Evolutionary conservation across 2,797 vertebrate species (phyloP).

Genomic region (Tokudaia tokunoshimensis): DNA sequence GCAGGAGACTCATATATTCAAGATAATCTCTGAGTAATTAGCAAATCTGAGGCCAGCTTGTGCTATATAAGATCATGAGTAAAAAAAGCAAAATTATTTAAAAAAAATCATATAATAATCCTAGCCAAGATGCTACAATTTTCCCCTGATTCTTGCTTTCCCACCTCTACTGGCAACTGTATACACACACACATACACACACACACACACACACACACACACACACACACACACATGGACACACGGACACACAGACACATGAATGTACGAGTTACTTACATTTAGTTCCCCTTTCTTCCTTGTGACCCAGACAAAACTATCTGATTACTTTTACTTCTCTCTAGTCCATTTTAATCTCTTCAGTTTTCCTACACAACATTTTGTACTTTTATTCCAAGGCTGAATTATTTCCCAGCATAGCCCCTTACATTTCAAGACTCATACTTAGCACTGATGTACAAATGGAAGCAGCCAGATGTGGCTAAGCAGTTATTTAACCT

Average conservation of each 20-base stretch:
- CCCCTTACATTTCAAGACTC: background rate
- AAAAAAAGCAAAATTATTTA: background rate
- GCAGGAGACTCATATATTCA: background rate
- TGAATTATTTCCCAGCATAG: background rate
- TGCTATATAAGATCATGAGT: background rate
- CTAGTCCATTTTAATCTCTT: background rate
- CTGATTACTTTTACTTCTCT: background rate
- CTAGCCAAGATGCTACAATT: background rate
- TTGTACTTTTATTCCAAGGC: background rate
- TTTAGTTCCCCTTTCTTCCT: background rate
- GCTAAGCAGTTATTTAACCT: background rate
- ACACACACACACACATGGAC: too few species aligned
- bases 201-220: too few species aligned
- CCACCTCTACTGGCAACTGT: background rate
- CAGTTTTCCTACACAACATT: background rate
- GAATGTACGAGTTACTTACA: background rate
- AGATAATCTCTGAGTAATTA: background rate
- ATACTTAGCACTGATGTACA: background rate
- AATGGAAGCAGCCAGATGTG: background rate
- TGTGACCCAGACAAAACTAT: conserved; percentile 1
- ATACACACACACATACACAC: background rate
- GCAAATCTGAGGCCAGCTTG: background rate
- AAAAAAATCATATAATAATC: too few species aligned
- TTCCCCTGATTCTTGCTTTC: background rate
- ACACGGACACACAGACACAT: too few species aligned